Evolutionary conservation across 2,797 vertebrate genomes (phyloP).

Genomic region (Picus viridis): DNA sequence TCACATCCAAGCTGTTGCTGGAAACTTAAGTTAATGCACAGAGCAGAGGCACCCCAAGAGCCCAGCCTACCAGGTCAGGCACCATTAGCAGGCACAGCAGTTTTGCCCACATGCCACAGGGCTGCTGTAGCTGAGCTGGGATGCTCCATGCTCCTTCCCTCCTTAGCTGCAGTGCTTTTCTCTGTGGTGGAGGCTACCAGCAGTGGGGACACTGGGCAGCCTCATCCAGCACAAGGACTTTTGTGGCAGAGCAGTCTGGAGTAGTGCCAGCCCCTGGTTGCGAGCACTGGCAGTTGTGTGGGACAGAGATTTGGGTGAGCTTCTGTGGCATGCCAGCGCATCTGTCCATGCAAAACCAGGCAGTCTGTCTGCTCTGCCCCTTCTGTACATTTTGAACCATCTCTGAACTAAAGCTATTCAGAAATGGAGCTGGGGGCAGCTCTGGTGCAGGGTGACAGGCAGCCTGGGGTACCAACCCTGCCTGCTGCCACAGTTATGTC

Average conservation of each 20-base stretch:
- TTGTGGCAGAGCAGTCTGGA: not conserved
- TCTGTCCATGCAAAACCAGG: not conserved
- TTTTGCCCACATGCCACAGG: not conserved
- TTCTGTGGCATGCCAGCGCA: not conserved
- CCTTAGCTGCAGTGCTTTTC: not conserved
- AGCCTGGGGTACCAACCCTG: not conserved
- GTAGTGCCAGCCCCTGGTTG: not conserved
- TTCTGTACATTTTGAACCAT: not conserved
- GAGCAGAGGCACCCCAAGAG: not conserved
- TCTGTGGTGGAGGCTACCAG: fast-evolving
- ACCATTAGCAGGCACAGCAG: not conserved
- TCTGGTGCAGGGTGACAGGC: not conserved
- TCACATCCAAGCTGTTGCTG: not conserved
- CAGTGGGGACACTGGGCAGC: fast-evolving
- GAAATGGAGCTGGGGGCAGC: not conserved
- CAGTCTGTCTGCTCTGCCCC: not conserved
- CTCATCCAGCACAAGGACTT: fast-evolving
- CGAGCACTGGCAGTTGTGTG: not conserved
- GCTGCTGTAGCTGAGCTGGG: not conserved
- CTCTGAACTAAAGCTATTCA: not conserved
- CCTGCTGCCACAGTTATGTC: not conserved
- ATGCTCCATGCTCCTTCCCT: not conserved
- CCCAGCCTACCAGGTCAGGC: not conserved
- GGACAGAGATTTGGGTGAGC: not conserved
- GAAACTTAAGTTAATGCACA: not conserved